Base-by-base conservation (phyloP, 2,797 vertebrate species). In the Cirrhinus molitorella region DNA sequence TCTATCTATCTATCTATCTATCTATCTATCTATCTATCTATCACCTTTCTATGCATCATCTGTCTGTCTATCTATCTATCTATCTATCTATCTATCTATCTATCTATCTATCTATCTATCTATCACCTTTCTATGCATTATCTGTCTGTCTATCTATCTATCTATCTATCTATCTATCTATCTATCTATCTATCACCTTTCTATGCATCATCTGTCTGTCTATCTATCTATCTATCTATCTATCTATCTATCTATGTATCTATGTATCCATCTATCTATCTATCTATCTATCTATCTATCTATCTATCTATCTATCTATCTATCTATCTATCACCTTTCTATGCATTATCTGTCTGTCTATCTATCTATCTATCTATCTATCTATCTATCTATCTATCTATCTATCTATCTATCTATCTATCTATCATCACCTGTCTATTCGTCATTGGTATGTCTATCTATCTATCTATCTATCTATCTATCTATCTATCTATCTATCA, bases 1-100 rank as follows among this genome's bases (percentile, higher is more conserved):
- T 59, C 10, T 25, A 3, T 28, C 7, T 11, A 0, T 59, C n/a
- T 25, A 0, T 61, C n/a, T 12, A 0, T n/a, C 25, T 1, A 4
- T 37, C 34, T 37, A 6, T 34, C 31, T 34, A 4, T 34, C 31
- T 34, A 4, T 34, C 31, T 2, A 34, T 37, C 7, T 37, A 37
- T 37, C 34, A 3, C 23, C 55, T 9, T 3, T 59, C 55, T 23
- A 23, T 23, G 7, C 11, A 59, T 59, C 19, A 59, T 34, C 34
- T n/a, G n/a, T n/a, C n/a, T n/a, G n/a, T n/a, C n/a, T n/a, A n/a
- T 59, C 55, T 59, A 19, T n/a, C 63, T 66, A 1, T 7, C 63
- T 66, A 0, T 34, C 31, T 66, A 0, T 66, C 63, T 37, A 0
- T 67, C 1, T 34, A 0, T 66, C 9, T 17, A 4, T 57, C 21